Evolutionary conservation across 2,888 invertebrate species (phyloP), one percentile per base, ranked within the genome.

Genomic region (Cosmorhoe ocellata): DNA sequence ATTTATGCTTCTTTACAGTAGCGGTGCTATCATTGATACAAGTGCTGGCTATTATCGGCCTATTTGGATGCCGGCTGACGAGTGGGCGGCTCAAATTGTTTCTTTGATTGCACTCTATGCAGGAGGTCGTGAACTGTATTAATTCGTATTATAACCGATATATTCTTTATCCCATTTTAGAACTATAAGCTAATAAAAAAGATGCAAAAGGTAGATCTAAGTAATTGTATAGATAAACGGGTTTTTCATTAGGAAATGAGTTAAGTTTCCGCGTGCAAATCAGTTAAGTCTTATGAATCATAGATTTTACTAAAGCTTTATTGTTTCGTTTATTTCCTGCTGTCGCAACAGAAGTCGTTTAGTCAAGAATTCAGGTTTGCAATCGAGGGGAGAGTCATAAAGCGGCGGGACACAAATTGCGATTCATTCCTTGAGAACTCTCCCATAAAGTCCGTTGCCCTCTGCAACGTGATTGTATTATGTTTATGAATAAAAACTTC

Each of bases 381-480:
- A 34, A 24, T 24, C 39, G 42, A 42, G 31, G 42, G 42, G 30
- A 31, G 27, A 32, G 37, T 26, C 26, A 37, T 26, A 37, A 26
- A 33, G 13, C 33, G 26, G 14, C 7, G 22, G 34, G 37, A 34
- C n/a, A 28, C 33, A 39, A 30, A 32, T 33, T 18, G 34, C 47
- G 33, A 47, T 27, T 51, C 13, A 43, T 22, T 39, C 43, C 39
- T 43, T 58, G 54, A 42, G 56, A 61, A 61, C 28, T 58, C 58
- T 60, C 60, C 52, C 54, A 60, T 51, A 43, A 39, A 37, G 58
- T 53, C 42, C 24, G 45, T 53, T 41, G 49, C 50, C 51, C 43
- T 38, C 38, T 45, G 44, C 32, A 37, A 38, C 43, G 32, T 49
- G 40, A 51, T 50, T 53, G 39, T 40, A 43, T 49, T 28, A 39